These are phyloP conservation scores for Odiellus spinosus DNA, from an alignment of 2,888 invertebrate genomes.

Conservation along the genomic window DNA sequence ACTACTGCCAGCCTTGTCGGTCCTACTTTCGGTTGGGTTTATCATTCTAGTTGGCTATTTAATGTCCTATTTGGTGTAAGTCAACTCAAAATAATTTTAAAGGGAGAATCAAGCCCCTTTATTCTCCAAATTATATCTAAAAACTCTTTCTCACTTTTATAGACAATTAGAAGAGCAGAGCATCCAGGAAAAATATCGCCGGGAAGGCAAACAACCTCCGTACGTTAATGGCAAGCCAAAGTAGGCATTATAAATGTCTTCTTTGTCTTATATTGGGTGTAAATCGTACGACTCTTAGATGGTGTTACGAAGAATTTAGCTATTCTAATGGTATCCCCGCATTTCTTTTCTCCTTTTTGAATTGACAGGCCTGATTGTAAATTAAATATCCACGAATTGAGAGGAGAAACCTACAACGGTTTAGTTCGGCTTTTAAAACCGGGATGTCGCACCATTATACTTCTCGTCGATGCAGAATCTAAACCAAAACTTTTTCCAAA, in stretches of 20 bases:
- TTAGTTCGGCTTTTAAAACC: conserved; percentile 80
- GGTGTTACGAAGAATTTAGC: no score
- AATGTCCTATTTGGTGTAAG: conserved; percentile 64
- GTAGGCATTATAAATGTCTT: neutral
- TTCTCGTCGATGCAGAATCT: conserved; percentile 76
- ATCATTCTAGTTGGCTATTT: conserved; percentile 64
- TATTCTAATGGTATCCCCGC: no score
- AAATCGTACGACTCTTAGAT: no score
- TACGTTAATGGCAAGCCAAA: conserved; percentile 15
- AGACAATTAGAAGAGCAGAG: conserved; percentile 44
- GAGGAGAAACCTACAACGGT: conserved; percentile 89
- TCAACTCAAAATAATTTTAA: conserved; percentile 21
- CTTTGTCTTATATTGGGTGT: no score
- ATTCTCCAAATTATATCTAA: conserved; percentile 6
- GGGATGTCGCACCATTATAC: conserved; percentile 79
- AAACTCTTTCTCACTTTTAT: conserved; percentile 16
- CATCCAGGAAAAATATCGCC: conserved; percentile 23
- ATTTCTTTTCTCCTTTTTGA: neutral
- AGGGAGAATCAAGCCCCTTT: no score
- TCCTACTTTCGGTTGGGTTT: conserved; percentile 57
- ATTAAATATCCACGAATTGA: conserved; percentile 69
- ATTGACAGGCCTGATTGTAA: conserved; percentile 16
- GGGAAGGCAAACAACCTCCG: conserved; percentile 28
- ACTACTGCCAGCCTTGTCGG: conserved; percentile 57
- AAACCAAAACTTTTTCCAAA: conserved; percentile 70